Evolutionary conservation across 2,888 invertebrate genomes (phyloP), one percentile per base, ranked within the genome.

Genomic region (Hedychridium roseum): DNA sequence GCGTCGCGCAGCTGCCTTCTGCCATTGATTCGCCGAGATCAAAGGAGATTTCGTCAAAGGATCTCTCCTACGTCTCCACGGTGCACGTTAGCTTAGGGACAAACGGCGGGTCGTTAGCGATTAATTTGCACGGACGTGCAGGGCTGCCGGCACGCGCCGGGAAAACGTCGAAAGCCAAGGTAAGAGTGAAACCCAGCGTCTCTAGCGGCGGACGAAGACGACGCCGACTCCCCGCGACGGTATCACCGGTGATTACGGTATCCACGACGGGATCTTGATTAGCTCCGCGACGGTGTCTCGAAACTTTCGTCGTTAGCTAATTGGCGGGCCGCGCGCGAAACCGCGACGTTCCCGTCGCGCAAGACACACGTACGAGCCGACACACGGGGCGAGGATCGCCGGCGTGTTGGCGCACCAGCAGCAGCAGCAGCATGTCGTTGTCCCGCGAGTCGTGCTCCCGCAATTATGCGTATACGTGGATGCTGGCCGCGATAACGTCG

Each of bases 291-390:
- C 60, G 65, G 53, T 56, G 71, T 66, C 71, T 68, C 63, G 54
- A 68, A 70, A 70, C 65, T 70, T 70, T 71, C 68, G 68, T 71
- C 71, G 70, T 69, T 68, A 69, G 69, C 71, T 70, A 70, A 70
- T 70, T 70, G 71, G 62, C 60, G 68, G n/a, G n/a, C n/a, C 51
- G 53, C 59, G 61, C 62, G 58, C 58, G 58, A 64, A 61, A 69
- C 68, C 64, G 59, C 60, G 60, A 58, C 57, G 66, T 66, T 68
- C 43, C 43, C 58, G 32, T 28, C 41, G 43, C 38, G 39, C 16
- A 17, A 7, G 16, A 15, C 32, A 9, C 11, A 23, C 23, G 23
- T 11, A 11, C 28, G 28, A 28, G 11, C 28, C n/a, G 28, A 14
- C 28, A 14, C 11, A 11, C 11, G 28, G 14, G 27, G 27, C 27